Base-by-base conservation (phyloP, 2,888 invertebrate species). In the Diaphora mendica region DNA sequence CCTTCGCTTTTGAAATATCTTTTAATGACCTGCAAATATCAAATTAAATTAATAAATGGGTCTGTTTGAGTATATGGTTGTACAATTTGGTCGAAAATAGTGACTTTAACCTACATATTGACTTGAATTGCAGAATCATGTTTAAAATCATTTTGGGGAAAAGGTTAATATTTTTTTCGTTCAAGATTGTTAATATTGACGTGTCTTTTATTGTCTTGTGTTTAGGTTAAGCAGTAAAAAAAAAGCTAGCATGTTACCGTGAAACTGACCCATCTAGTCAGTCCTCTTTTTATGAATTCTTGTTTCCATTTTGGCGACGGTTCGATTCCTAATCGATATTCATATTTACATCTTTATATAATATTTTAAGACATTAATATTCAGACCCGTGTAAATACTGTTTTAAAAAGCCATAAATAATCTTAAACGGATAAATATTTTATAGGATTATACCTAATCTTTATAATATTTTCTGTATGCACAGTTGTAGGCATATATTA, bases 11-110 rank as follows among this genome's bases (percentile, higher is more conserved):
- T 68, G 72, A 82, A 78, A 80, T 75, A 73, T n/a, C 66, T 70
- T 51, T 84, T 82, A 84, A 78, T 82, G 84, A 73, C 66, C 72
- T 76, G 73, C 76, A 81, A 79, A 83, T 71, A 79, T 83, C 74
- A 64, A 69, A 81, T 81, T 76, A 78, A 77, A 82, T 72, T 70
- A 68, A 72, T 82, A 80, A 78, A 79, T 81, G 74, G 70, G 70
- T 77, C 66, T 64, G 75, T 84, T 82, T 79, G 72, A 68, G 69
- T 70, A 72, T 74, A 73, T 77, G 75, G 78, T 74, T 77, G 72
- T 72, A 75, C 70, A 78, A 78, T 82, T 81, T 82, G 70, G 70
- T 59, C 67, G 68, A 73, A 77, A 76, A 79, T 74, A 69, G 73
- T 72, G 55, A 82, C 64, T 75, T 68, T 78, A 77, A 80, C 81